Base-by-base conservation (phyloP, 2,888 invertebrate genomes). In the Hyposoter didymator region DNA sequence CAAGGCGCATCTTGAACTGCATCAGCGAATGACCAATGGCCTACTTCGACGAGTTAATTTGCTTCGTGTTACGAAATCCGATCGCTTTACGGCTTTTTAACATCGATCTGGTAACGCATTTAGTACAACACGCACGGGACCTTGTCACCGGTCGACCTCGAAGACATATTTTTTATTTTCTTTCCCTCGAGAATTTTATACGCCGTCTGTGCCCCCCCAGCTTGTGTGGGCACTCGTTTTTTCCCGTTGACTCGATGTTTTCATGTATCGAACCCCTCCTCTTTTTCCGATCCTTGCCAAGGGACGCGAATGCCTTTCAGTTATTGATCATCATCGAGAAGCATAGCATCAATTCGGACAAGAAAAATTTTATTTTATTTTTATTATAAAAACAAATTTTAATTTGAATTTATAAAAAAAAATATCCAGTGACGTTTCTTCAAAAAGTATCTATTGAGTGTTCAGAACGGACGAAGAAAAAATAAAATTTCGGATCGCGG, bases 71-170 rank as follows among this genome's bases (percentile, higher is more conserved):
- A 73, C 43, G 39, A 73, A 80, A 66, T 66, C 22, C 49, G 43
- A 73, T 47, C 22, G 55, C 28, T 32, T 47, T 78, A 69, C 55
- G 19, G 10, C 59, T 69, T 66, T 45, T 73, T 17, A n/a, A 47
- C 28, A 73, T 35, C 43, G 73, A 80, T 66, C 80, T 64, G 62
- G 73, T 69, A 76, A 35, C 19, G 80, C 72, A 45, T 80, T 22
- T 43, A 66, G 59, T 70, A 22, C 47, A 72, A 55, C 80, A 6
- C 64, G 49, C 72, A 72, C 52, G 22, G 28, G 39, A 66, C 52
- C 64, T 73, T 80, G 73, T 49, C 47, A 80, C 80, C 80, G 72
- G 80, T 80, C 43, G 80, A 80, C 80, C 80, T 80, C 43, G 80
- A n/a, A 17, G n/a, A 64, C 22, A 28, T 22, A 43, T 59, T 59